Evolutionary conservation across 2,113 vertebrate species (phyloP).

Genomic region (Sphyrna mokarran): DNA sequence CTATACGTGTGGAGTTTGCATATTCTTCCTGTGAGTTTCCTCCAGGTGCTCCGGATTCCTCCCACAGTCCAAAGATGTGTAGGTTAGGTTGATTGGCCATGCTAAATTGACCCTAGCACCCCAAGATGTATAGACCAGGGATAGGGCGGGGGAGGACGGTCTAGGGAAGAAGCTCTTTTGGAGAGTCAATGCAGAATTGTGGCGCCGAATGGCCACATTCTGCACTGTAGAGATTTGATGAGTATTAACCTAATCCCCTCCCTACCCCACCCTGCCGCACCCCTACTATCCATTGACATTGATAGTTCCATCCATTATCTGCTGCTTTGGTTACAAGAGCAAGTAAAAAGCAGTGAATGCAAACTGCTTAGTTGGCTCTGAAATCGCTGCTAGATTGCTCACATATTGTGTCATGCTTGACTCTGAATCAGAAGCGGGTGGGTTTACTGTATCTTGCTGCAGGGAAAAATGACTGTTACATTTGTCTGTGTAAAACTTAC

Average conservation of each 20-base stretch:
- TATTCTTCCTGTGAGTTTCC: too few species aligned
- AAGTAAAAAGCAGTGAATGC: not conserved
- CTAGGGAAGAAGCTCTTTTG: too few species aligned
- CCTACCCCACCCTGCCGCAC: not conserved
- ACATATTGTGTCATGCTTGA: not conserved
- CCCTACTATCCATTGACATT: too few species aligned
- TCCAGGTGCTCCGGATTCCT: too few species aligned
- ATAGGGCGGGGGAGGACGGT: too few species aligned
- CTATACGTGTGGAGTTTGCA: too few species aligned
- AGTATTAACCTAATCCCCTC: not conserved
- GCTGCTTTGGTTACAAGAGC: not conserved
- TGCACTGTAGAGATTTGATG: not conserved
- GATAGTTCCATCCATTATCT: not conserved
- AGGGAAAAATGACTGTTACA: not conserved
- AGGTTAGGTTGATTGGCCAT: too few species aligned
- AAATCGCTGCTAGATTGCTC: not conserved
- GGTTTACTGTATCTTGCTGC: not conserved
- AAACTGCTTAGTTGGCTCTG: not conserved
- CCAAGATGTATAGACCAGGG: too few species aligned
- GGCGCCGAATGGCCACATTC: too few species aligned
- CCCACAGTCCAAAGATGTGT: too few species aligned
- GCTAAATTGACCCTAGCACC: too few species aligned
- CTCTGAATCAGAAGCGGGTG: not conserved
- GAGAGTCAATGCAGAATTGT: too few species aligned
- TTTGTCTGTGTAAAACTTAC: not conserved